Conservation (phyloP, 2,888 invertebrate species). For the Tetragonula carbonaria region DNA sequence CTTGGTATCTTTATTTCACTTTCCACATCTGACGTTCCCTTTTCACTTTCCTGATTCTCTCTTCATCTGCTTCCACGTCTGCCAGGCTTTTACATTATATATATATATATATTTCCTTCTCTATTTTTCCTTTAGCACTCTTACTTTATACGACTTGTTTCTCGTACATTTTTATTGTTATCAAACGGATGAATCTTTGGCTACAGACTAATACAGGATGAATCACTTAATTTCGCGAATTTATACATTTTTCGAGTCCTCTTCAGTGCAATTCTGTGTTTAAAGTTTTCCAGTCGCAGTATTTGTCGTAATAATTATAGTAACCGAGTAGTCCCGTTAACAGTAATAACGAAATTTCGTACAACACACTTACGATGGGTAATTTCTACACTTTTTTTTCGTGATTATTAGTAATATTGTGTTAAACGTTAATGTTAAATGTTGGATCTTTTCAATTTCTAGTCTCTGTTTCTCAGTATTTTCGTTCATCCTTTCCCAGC, state of each 20-base stretch:
- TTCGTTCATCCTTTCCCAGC: neutral
- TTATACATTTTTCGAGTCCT: neutral
- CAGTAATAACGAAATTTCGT: too few species aligned
- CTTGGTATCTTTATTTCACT: neutral
- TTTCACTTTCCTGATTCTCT: conserved; percentile 3
- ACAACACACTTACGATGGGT: too few species aligned
- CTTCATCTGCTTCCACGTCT: neutral
- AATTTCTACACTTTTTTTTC: too few species aligned
- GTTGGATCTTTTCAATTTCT: too few species aligned
- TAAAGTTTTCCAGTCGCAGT: neutral
- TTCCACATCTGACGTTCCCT: neutral
- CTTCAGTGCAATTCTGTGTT: neutral
- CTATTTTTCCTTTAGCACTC: neutral
- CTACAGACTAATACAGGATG: neutral
- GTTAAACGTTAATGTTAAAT: too few species aligned
- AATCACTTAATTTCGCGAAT: neutral
- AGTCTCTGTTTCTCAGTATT: too few species aligned
- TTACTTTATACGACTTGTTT: neutral
- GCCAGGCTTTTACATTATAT: neutral
- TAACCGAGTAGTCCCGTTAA: too few species aligned
- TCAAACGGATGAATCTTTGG: neutral
- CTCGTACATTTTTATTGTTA: neutral
- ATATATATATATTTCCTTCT: neutral
- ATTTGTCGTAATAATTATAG: too few species aligned
- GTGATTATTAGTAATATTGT: too few species aligned